Base-by-base conservation (phyloP, 2,888 invertebrate species). In the Eristalis tenax region DNA sequence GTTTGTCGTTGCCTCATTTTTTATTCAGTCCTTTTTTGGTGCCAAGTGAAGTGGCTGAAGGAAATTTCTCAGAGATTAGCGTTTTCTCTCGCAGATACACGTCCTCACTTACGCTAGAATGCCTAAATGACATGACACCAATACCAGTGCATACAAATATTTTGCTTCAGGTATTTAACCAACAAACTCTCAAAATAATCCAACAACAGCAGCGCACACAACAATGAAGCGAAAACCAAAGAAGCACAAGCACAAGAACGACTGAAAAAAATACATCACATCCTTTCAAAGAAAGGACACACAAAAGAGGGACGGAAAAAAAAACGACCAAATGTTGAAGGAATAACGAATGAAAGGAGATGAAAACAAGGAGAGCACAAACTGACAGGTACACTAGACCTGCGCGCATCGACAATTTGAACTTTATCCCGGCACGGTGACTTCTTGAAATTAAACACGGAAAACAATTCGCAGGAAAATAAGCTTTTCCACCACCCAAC, bases 331-430 rank as follows among this genome's bases (percentile, higher is more conserved):
- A n/a, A n/a, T n/a, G n/a, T n/a, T n/a, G 28, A 32, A 57, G 66
- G 65, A 66, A 79, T 11, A 57, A 83, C 64, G 43, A 56, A 76
- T 66, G 15, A 65, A 83, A 70, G 32, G 59, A 65, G 65, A 82
- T 81, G 75, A 81, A 76, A 57, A 83, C 61, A 86, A 83, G 75
- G 15, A 87, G 75, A 70, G 73, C 71, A 74, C 70, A 61, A 76
- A 86, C 79, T 87, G 87, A 87, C 87, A 87, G 87, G 83, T 87
- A 76, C 68, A 83, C 64, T 83, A 79, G 79, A 83, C 87, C 76
- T 87, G 87, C 87, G 87, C 87, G 70, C 59, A 69, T 76, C 59
- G 68, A 66, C 79, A 79, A 83, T 76, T 83, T 83, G 87, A 86
- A 86, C 86, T 86, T 86, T 83, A 87, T 87, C 76, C 83, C 79